Percentiles rank a stretch among this genome's conserved stretches.
Evolutionary conservation across 2,113 vertebrate genomes (phyloP).

Genomic region (Micronycteris hirsuta): DNA sequence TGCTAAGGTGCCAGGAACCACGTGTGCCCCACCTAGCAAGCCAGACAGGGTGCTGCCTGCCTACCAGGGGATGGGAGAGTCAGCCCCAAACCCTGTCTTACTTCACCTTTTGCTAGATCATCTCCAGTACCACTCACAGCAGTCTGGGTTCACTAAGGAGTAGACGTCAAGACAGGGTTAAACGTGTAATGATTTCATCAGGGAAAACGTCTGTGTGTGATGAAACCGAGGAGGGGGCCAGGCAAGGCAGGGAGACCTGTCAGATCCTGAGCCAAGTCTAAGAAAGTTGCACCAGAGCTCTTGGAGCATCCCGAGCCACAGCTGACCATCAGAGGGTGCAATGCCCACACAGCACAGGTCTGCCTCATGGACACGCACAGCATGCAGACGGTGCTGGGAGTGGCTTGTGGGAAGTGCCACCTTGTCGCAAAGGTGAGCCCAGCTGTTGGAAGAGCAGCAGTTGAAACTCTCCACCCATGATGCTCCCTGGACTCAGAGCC

Average conservation of each 20-base stretch:
- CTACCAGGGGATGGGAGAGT: background rate
- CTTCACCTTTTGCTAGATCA: background rate
- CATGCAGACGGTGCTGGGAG: no score
- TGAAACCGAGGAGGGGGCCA: background rate
- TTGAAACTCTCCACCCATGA: background rate
- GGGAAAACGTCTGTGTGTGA: background rate
- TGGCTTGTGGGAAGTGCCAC: background rate
- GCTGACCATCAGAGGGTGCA: background rate
- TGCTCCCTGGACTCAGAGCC: background rate
- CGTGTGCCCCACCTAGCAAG: background rate
- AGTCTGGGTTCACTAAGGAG: background rate
- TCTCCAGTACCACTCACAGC: no score
- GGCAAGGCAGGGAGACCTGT: background rate
- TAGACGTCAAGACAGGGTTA: background rate
- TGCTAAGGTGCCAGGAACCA: background rate
- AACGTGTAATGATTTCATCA: background rate
- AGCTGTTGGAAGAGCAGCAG: background rate
- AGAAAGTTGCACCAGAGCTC: background rate
- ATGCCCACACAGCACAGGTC: no score
- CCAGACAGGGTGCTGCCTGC: background rate
- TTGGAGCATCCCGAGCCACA: background rate
- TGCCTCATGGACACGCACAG: background rate
- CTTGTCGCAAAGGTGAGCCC: background rate
- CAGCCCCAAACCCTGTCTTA: background rate
- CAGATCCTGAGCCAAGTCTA: background rate